Evolutionary conservation across 1,140 invertebrate genomes (phyloP), one percentile per base, ranked within the genome.

Genomic region (Dreissena polymorpha): DNA sequence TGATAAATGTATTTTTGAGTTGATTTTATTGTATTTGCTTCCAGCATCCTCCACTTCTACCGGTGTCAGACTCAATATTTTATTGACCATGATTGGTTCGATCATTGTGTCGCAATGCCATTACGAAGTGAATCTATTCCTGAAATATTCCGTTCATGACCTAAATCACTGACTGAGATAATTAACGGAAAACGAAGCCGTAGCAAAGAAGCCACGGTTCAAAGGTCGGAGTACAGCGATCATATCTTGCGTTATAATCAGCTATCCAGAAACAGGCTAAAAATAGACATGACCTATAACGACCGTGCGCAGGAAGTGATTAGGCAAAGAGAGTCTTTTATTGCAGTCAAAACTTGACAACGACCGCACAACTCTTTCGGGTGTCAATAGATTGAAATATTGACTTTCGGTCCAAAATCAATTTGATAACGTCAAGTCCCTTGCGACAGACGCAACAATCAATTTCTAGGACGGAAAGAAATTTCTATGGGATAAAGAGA

Each of bases 141-240:
- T 39, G 3, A 8, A 39, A 39, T 5, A 39, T 8, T 39, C 3
- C 39, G 8, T 2, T 8, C 3, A 5, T 39, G 8, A 5, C 39
- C 39, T 39, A 60, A 55, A 55, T 12, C 53, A 60, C 10, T 60
- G 5, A 72, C 27, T 18, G 23, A 18, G n/a, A 72, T 3, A 18
- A 29, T 51, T 2, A 72, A 49, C 49, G 16, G 49, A 14, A 29
- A 51, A 49, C 27, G 70, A 29, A 18, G 49, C 8, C 27, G 49
- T 12, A 39, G 10, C 14, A 72, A 72, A 50, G 70, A 82, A 50
- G 21, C 49, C 49, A 39, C 29, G 10, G 53, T 72, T 55, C 51
- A 53, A n/a, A 69, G 86, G 25, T 83, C 86, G 23, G 86, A 87
- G 77, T 87, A 80, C 71, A 77, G 85, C 50, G 86, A 87, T 69